Conservation (phyloP, 2,797 vertebrate species). For the Enteromius anoplus region DNA sequence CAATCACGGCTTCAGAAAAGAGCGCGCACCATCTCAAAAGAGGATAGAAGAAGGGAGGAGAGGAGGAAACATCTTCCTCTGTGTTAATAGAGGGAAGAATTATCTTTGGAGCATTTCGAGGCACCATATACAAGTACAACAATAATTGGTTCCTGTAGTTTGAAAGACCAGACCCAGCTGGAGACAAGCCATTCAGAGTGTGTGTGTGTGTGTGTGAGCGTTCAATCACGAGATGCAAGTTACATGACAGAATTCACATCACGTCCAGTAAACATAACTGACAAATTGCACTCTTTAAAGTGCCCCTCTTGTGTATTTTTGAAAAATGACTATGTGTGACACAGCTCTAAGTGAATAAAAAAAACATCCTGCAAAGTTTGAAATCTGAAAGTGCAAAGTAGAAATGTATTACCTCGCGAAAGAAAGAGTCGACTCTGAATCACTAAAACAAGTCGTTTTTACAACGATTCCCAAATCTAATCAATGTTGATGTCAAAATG, state of each 20-base stretch:
- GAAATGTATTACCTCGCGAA: no score
- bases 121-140: slow-evolving; percentile 6
- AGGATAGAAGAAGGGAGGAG: slow-evolving; percentile 69
- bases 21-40: slow-evolving; percentile 68
- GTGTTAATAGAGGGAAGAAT: slow-evolving; percentile 16
- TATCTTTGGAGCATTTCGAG: slow-evolving; percentile 27
- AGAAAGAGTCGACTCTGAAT: no score
- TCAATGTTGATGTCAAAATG: no score
- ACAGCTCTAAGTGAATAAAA: no score
- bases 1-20: slow-evolving; percentile 76
- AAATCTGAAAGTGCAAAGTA: no score
- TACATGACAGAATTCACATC: slow-evolving; percentile 7
- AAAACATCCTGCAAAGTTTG: no score
- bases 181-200: slow-evolving; percentile 13
- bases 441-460: no score
- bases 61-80: slow-evolving; percentile 39
- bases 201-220: no score
- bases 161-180: slow-evolving; percentile 40
- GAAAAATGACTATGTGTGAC: no score
- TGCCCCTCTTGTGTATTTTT: no score
- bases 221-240: neutral
- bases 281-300: neutral
- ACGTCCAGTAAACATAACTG: neutral
- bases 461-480: no score
- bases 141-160: slow-evolving; percentile 44